These are phyloP conservation scores for Stigmatopora nigra DNA, from an alignment of 2,113 vertebrate species.

Conservation along the genomic window DNA sequence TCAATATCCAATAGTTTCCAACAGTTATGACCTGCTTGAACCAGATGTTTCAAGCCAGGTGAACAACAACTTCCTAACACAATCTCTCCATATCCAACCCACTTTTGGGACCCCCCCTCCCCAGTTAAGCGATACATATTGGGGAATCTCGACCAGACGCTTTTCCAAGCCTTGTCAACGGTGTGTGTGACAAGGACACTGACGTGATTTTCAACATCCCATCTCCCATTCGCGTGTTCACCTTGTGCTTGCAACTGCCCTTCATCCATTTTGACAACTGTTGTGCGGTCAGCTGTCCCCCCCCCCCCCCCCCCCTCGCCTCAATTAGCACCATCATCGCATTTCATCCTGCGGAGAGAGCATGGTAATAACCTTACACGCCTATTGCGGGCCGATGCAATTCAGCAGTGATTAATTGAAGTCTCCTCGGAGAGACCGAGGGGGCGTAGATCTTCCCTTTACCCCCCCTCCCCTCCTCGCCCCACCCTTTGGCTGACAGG, in stretches of 20 bases:
- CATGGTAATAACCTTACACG: slow-evolving; percentile 68
- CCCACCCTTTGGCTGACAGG: slow-evolving; percentile 52
- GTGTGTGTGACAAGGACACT: neutral
- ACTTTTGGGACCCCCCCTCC: neutral
- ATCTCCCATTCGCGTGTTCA: slow-evolving; percentile 18
- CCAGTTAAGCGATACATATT: neutral
- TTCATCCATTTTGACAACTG: slow-evolving; percentile 54
- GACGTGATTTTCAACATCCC: slow-evolving; percentile 8
- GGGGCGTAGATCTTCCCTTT: slow-evolving; percentile 69
- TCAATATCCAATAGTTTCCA: neutral
- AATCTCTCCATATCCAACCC: neutral
- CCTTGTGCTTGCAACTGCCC: slow-evolving; percentile 50
- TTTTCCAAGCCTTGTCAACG: neutral
- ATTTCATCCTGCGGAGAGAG: slow-evolving; percentile 62
- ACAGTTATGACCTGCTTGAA: neutral
- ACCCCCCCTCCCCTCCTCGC: slow-evolving; percentile 39
- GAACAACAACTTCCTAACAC: neutral
- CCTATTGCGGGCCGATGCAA: slow-evolving; percentile 62
- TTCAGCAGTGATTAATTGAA: slow-evolving; percentile 72
- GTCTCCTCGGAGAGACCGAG: slow-evolving; percentile 64
- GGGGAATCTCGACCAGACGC: neutral
- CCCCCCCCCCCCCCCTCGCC: neutral
- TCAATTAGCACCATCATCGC: slow-evolving; percentile 71
- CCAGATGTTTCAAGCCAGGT: neutral
- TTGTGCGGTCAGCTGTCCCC: slow-evolving; percentile 55